These are phyloP conservation scores for Sapajus apella DNA, from an alignment of 2,113 vertebrate genomes.

Conservation along the genomic window DNA sequence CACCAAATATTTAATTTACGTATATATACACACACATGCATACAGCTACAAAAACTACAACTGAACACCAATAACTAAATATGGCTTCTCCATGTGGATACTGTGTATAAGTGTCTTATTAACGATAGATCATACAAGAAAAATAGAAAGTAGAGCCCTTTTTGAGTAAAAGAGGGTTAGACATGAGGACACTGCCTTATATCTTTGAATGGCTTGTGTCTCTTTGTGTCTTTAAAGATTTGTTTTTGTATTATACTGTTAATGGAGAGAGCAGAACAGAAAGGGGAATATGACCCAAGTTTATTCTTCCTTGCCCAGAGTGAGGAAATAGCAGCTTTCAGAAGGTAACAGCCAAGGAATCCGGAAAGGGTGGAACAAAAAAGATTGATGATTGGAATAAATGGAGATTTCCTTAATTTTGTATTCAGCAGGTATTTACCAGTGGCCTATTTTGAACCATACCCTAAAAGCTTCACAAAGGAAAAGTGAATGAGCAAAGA, in stretches of 20 bases:
- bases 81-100: not conserved
- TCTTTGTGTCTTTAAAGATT: slow-evolving; percentile 65
- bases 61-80: not conserved
- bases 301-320: slow-evolving; percentile 36
- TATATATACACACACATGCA: not conserved
- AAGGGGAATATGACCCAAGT: not conserved
- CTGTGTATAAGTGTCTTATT: not conserved
- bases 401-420: slow-evolving; percentile 42
- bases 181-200: not conserved
- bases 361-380: not conserved
- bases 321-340: slow-evolving; percentile 57
- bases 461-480: slow-evolving; percentile 35
- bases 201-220: slow-evolving; percentile 46
- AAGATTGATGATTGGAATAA: slow-evolving; percentile 10
- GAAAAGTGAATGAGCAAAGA: not conserved
- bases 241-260: slow-evolving; percentile 64
- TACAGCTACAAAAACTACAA: not conserved
- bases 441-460: slow-evolving; percentile 12
- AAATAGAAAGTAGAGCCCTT: slow-evolving; percentile 2
- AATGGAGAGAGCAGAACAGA: slow-evolving; percentile 49
- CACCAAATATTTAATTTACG: not conserved
- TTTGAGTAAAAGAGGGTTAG: slow-evolving; percentile 20
- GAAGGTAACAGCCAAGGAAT: slow-evolving; percentile 31
- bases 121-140: slow-evolving; percentile 2
- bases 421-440: slow-evolving; percentile 41